Base-by-base conservation (phyloP, 2,888 invertebrate species). In the Nebria brevicollis region DNA sequence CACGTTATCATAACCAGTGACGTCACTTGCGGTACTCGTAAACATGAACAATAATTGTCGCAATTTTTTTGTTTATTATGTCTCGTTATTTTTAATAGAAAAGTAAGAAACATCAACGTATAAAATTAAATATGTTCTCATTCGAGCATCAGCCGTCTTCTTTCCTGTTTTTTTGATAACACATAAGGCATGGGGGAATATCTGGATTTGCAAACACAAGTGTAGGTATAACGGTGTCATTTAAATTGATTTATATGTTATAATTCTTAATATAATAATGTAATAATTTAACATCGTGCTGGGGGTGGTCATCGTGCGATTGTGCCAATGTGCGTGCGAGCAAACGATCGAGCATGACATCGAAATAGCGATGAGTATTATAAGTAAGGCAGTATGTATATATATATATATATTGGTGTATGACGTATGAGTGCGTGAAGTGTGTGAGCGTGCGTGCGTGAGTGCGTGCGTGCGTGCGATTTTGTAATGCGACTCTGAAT, bases 291-390 rank as follows among this genome's bases (percentile, higher is more conserved):
- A 54, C 54, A 54, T 54, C 54, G 54, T 54, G 54, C 54, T 66
- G 66, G 8, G 20, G 66, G 25, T 66, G 66, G 66, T 8, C 66
- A 66, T 66, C 66, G 66, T 66, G 66, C 70, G 70, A 11, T 4
- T 34, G 70, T 73, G 73, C 73, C 34, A 41, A 41, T 15, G 73
- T 73, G 42, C 73, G 73, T 73, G 73, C 78, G 64, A 65, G 73
- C 80, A 75, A 75, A 75, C 80, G 75, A 54, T 70, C 75, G 43
- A 68, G 79, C 74, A 70, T 80, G 80, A 68, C 75, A 68, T 74
- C 65, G 72, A 75, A 72, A 64, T 75, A 15, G 73, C 73, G 73
- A n/a, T 42, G 72, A 54, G 65, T 65, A 34, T 54, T 54, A 54
- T 43, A 54, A 54, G 54, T 54, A 13, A 54, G 7, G 13, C 54